Percentiles rank a stretch among this genome's conserved stretches.
These are phyloP conservation scores for Iguana delicatissima DNA, from an alignment of 2,797 vertebrate species.

Conservation along the genomic window DNA sequence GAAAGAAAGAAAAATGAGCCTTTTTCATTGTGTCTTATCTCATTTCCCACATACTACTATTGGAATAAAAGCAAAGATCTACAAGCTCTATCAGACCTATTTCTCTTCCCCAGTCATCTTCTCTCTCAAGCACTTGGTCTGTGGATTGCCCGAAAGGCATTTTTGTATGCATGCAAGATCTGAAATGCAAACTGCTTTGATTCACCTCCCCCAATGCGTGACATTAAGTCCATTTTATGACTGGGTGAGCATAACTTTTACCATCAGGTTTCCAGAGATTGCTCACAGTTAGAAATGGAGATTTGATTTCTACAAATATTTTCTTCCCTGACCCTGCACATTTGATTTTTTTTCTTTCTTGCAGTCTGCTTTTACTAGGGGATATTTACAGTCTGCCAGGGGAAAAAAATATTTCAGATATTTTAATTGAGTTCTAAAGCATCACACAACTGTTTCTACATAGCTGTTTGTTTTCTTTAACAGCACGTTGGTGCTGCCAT, in stretches of 20 bases:
- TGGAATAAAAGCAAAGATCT: not conserved
- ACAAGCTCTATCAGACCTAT: not conserved
- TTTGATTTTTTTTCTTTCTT: not conserved
- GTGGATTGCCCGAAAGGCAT: conserved; percentile 7
- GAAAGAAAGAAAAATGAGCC: not conserved
- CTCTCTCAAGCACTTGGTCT: not conserved
- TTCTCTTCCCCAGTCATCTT: not conserved
- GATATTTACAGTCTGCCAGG: not conserved
- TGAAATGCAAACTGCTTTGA: conserved; percentile 23
- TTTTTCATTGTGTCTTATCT: conserved; percentile 9
- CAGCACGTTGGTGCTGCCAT: no score
- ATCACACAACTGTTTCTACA: not conserved
- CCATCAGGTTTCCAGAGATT: conserved; percentile 10
- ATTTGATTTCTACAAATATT: conserved; percentile 17
- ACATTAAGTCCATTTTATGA: conserved; percentile 28
- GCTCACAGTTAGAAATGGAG: conserved; percentile 8
- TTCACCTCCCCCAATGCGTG: conserved; percentile 1
- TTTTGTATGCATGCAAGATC: not conserved
- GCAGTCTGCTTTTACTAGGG: not conserved
- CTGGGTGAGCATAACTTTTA: conserved; percentile 12
- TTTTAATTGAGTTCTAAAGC: not conserved
- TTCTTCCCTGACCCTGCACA: not conserved
- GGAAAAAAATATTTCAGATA: not conserved
- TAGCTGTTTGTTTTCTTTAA: not conserved
- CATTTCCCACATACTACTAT: not conserved